Base-by-base conservation (phyloP, 2,797 vertebrate genomes). In the Helicolenus hilgendorfi region DNA sequence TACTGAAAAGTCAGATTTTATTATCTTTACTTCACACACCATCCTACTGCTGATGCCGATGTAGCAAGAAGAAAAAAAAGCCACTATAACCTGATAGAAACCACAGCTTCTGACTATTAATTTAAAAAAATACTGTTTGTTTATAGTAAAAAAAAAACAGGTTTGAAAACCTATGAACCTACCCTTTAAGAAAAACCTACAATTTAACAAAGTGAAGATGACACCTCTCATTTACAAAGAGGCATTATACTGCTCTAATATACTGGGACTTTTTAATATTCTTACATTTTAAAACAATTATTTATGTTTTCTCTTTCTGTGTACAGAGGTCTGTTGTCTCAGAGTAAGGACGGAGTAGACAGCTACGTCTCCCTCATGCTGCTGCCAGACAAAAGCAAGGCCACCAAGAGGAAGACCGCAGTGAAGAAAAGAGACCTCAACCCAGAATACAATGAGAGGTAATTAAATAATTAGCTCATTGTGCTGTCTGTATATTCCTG, bases 391-490 rank as follows among this genome's bases (percentile, higher is more conserved):
- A 99, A 98, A 95, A 98, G 91, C 95, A 98, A 98, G n/a, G 90
- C 97, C 89, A 98, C 98, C 80, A 99, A 99, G 96, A 98, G 92
- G 92, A 99, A 98, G 95, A 99, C 98, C 0, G 93, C 95, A 0
- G 97, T 98, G 72, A 99, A 98, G 95, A 99, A 97, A 92, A 97
- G 92, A 90, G 98, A 98, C 33, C 83, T 96, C 8, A 98, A 97
- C 85, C 98, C 98, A 2, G 98, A 99, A 59, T 99, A 97, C 86
- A 98, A 96, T 4, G 98, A 99, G 84, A 98, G 97, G 98, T 99
- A 82, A 71, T 86, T 0, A 24, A 10, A 27, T 68, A 41, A 41
- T 26, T 45, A 4, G 2, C 1, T 24, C 7, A 4, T 24, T 7
- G 29, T n/a, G 38, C 4, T 41, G 4, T 35, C 1, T 11, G 31